phyloP scores from a whole-genome alignment of 2,888 invertebrate species.

The Rapana venosa region DNA sequence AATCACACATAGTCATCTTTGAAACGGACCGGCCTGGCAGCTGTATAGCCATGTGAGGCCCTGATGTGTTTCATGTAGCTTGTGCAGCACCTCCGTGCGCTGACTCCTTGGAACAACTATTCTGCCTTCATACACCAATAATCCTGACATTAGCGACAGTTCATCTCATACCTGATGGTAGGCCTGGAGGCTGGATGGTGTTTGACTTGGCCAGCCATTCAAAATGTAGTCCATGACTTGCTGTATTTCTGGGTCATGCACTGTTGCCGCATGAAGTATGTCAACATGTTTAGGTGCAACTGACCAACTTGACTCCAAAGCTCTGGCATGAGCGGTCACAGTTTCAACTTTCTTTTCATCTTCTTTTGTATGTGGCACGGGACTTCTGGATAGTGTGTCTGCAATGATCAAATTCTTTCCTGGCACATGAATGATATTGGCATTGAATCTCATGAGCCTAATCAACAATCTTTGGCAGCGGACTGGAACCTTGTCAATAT shows the following conservation, averaged over 20 bases:
- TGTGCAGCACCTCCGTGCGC: not conserved
- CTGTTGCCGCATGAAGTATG: not conserved
- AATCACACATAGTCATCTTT: too few relatives aligned
- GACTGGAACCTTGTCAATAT: conserved; percentile 4
- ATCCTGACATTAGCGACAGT: conserved; percentile 3
- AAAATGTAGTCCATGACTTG: conserved; percentile 21
- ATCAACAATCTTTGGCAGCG: conserved; percentile 30
- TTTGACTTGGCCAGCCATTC: conserved; percentile 24
- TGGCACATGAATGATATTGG: conserved; percentile 7
- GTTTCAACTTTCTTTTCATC: not conserved
- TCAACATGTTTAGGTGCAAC: conserved; percentile 1
- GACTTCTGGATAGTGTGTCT: conserved; percentile 28
- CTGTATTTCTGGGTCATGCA: conserved; percentile 31
- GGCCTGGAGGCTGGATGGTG: not conserved
- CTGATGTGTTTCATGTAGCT: conserved; percentile 34
- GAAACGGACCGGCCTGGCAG: too few relatives aligned
- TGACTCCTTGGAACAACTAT: conserved; percentile 2
- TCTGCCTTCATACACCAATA: conserved; percentile 7
- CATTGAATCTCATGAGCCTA: conserved; percentile 2
- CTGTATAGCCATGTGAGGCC: too few relatives aligned
- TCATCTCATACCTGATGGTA: not conserved
- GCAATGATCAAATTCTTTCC: conserved; percentile 23
- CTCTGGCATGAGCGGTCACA: not conserved
- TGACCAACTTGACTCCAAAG: not conserved
- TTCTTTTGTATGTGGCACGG: conserved; percentile 13